These are phyloP conservation scores for Aselliscus stoliczkanus DNA, from an alignment of 2,797 vertebrate genomes.

Conservation along the genomic window DNA sequence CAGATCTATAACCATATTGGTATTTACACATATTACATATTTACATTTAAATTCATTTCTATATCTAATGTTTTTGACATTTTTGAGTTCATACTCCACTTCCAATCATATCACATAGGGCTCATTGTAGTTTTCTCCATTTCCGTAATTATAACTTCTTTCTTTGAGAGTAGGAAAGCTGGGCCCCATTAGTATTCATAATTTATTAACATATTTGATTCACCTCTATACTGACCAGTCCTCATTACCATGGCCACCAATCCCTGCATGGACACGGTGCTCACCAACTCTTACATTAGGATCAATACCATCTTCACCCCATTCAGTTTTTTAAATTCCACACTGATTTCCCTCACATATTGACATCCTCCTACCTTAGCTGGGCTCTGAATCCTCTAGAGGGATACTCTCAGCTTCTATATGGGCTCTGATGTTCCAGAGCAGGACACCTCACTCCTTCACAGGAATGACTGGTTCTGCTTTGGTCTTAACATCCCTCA, in stretches of 20 bases:
- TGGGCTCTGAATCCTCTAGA: neutral
- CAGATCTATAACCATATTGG: neutral
- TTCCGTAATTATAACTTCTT: neutral
- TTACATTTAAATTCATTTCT: neutral
- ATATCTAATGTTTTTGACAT: neutral
- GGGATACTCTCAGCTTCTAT: neutral
- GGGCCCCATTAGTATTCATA: neutral
- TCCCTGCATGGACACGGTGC: neutral
- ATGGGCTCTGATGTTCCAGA: neutral
- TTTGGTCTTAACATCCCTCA: neutral
- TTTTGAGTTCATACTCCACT: neutral
- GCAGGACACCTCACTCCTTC: accelerated
- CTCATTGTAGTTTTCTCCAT: neutral
- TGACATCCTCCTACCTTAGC: neutral
- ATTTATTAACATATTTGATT: neutral
- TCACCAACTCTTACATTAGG: neutral
- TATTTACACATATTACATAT: neutral
- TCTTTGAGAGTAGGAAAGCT: neutral
- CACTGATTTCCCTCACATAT: neutral
- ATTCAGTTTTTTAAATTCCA: neutral
- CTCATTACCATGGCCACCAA: neutral
- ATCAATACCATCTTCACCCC: neutral
- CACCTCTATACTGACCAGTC: neutral
- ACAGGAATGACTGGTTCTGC: neutral
- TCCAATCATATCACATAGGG: neutral